Evolutionary conservation across 2,888 invertebrate genomes (phyloP).

Genomic region (Plusia festucae): DNA sequence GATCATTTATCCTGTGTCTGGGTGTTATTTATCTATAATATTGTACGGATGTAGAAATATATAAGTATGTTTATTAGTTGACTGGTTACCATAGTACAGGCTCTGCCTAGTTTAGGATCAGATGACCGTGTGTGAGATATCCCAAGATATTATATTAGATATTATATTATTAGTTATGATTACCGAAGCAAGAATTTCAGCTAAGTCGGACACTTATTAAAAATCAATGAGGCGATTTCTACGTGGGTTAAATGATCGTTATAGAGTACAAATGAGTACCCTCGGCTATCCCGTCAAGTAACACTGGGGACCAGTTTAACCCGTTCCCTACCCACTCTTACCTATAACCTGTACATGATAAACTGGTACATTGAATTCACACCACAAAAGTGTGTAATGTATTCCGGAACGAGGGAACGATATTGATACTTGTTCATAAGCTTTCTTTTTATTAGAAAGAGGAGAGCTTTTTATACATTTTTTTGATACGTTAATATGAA

Average conservation of each 20-base stretch:
- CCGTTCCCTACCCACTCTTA: conserved; percentile 19
- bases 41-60: no score
- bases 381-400: background rate
- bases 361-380: conserved; percentile 9
- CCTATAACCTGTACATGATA: conserved; percentile 10
- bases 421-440: background rate
- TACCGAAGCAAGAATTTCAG: conserved; percentile 1
- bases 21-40: no score
- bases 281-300: conserved; percentile 31
- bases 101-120: no score
- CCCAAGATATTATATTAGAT: no score
- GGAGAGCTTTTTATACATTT: background rate
- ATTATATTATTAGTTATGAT: background rate
- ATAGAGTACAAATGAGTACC: conserved; percentile 18
- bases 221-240: conserved; percentile 18
- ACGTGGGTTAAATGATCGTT: conserved; percentile 6
- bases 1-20: no score
- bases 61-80: no score
- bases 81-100: no score
- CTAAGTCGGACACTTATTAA: conserved; percentile 9
- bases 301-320: conserved; percentile 34
- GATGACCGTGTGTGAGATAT: no score
- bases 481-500: background rate
- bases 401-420: conserved; percentile 4
- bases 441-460: background rate